Base-by-base conservation (phyloP, 2,888 invertebrate species). In the Lacanobia oleracea region DNA sequence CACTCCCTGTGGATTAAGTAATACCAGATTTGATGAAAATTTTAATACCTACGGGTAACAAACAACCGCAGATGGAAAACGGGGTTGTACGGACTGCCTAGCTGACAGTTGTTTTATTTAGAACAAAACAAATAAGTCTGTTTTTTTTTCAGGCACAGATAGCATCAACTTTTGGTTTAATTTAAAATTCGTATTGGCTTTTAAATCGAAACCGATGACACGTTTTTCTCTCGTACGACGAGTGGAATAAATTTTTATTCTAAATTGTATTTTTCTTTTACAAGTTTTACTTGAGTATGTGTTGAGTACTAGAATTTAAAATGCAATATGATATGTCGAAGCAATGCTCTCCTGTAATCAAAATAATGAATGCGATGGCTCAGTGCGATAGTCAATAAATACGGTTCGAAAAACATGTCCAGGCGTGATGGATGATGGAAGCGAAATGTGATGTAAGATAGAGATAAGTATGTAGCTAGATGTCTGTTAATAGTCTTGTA, bases 351-450 rank as follows among this genome's bases (percentile, higher is more conserved):
- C 62, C 48, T 83, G 89, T 93, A 93, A 93, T 93, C 92, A 91
- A 87, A 91, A 91, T 93, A 93, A 94, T 93, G 91, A 94, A 92
- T 92, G 89, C 87, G 93, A 94, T 94, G 92, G 90, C 88, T 93
- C 92, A 91, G 86, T 90, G 86, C 88, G 93, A 94, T 94, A 93
- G 92, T 93, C 93, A 90, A 93, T 94, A 94, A 93, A 94, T 92
- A 93, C 91, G 91, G 91, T 90, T 93, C 91, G 91, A 90, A 92
- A 94, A 95, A 95, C 94, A 94, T 92, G 94, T 94, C 94, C 89
- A 88, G 89, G 91, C 86, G 94, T 95, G 95, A 95, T 95, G 93
- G 94, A 95, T 94, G 94, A 88, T 91, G 91, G 91, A 91, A 92
- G 90, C 91, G 85, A 87, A 91, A 92, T 92, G 90, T 91, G 92